A percentile compares a stretch with the other conserved stretches of the same genome.
Conservation (phyloP, 2,888 invertebrate genomes). For the Neria commutata region DNA sequence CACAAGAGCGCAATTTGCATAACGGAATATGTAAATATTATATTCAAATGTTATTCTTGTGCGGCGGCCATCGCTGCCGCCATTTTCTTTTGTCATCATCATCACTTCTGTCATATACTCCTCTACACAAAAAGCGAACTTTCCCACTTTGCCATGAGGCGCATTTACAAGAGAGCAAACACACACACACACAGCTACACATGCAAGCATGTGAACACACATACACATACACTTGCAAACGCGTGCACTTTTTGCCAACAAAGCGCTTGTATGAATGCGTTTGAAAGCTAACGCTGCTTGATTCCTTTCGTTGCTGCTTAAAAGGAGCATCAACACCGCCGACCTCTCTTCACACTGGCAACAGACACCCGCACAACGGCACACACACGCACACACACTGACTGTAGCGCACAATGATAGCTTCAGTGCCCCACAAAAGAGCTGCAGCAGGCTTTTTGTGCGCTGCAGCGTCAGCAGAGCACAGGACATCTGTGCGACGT, state of each 20-base stretch:
- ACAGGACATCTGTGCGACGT: conserved; percentile 29
- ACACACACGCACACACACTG: neutral
- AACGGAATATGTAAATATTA: conserved; percentile 26
- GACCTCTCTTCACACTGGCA: neutral
- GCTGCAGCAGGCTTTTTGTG: neutral
- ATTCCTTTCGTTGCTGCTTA: neutral
- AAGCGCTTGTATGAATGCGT: neutral
- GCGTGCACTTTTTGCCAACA: neutral
- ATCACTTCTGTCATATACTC: neutral
- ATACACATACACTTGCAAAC: neutral
- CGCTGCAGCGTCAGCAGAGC: neutral
- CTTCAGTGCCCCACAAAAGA: neutral
- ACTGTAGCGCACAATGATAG: neutral
- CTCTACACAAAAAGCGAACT: neutral
- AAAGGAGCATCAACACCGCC: neutral
- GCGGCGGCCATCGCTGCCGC: conserved; percentile 4
- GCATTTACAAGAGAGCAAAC: too few species aligned
- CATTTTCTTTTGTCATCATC: conserved; percentile 19
- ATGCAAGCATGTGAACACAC: too few species aligned
- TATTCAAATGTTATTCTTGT: conserved; percentile 19
- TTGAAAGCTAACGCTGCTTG: neutral
- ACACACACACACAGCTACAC: neutral
- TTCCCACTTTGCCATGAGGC: neutral
- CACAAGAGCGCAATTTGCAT: conserved; percentile 33
- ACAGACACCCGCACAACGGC: neutral